Percentiles rank a stretch among this genome's conserved stretches.
These are phyloP conservation scores for Danio aesculapii DNA, from an alignment of 2,797 vertebrate species.

Conservation along the genomic window DNA sequence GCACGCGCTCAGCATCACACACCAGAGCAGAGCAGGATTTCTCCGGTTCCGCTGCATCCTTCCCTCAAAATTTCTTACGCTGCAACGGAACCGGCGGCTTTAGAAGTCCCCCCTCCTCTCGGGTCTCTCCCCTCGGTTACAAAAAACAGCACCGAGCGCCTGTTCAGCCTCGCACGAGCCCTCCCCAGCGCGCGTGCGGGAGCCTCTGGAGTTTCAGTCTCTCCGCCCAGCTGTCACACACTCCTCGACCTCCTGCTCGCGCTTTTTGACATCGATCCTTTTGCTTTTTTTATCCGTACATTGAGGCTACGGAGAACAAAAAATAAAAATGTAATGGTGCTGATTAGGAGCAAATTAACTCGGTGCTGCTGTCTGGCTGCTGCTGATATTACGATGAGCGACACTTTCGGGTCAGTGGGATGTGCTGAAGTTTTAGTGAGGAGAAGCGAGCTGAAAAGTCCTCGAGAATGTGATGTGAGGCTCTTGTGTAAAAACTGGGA, in stretches of 20 bases:
- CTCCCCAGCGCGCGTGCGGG: slow-evolving; percentile 10
- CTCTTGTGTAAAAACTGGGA: background rate
- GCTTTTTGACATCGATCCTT: slow-evolving; percentile 24
- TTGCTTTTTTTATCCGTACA: background rate
- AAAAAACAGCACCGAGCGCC: slow-evolving; percentile 41
- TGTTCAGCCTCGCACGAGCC: slow-evolving; percentile 36
- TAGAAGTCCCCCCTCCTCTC: slow-evolving; percentile 27
- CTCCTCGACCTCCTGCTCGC: slow-evolving; percentile 49
- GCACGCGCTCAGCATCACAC: slow-evolving; percentile 81
- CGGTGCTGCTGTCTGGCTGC: slow-evolving; percentile 40
- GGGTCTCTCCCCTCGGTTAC: slow-evolving; percentile 30
- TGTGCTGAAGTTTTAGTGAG: slow-evolving; percentile 28
- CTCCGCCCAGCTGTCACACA: slow-evolving; percentile 68
- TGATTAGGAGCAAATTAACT: slow-evolving; percentile 1
- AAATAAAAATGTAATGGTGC: background rate
- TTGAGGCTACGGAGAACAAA: background rate
- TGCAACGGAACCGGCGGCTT: slow-evolving; percentile 18
- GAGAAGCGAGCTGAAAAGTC: slow-evolving; percentile 15
- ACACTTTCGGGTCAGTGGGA: slow-evolving; percentile 33
- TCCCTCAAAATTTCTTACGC: slow-evolving; percentile 41
- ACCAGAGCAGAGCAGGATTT: slow-evolving; percentile 74
- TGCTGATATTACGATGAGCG: slow-evolving; percentile 54
- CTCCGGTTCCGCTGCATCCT: slow-evolving; percentile 81
- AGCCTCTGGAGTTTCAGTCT: slow-evolving; percentile 48
- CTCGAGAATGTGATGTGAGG: slow-evolving; percentile 14